phyloP scores from a whole-genome alignment of 2,888 invertebrate genomes.

The Microctonus brassicae region DNA sequence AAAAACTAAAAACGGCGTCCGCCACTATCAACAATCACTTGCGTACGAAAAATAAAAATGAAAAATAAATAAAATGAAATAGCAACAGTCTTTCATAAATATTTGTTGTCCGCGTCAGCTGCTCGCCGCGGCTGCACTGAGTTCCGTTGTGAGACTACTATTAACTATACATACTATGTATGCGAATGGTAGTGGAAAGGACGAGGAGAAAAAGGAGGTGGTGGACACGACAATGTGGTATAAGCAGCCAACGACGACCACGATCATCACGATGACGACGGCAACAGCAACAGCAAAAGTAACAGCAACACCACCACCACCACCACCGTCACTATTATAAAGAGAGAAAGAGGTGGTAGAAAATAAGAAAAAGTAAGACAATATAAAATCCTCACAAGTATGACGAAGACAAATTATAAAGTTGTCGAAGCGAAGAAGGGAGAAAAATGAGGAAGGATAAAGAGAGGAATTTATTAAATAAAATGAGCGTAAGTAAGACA shows the following conservation, averaged over 20 bases:
- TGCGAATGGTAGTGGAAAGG: constrained; percentile 43
- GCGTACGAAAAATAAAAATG: neutral
- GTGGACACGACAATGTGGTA: no score
- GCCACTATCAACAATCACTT: constrained; percentile 43
- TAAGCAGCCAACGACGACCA: constrained; percentile 38
- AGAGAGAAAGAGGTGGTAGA: constrained; percentile 33
- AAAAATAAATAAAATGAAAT: neutral
- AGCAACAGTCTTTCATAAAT: neutral
- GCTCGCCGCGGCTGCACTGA: constrained; percentile 66
- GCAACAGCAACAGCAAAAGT: constrained; percentile 5
- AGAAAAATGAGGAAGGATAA: constrained; percentile 35
- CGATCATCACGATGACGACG: neutral
- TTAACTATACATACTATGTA: constrained; percentile 34
- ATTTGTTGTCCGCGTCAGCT: constrained; percentile 60
- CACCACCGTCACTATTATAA: constrained; percentile 36
- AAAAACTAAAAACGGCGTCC: constrained; percentile 39
- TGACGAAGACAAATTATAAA: constrained; percentile 14
- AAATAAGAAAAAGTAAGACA: constrained; percentile 30
- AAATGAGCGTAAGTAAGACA: constrained; percentile 31
- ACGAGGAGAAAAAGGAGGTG: constrained; percentile 41
- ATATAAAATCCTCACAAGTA: constrained; percentile 20
- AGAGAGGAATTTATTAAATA: constrained; percentile 18
- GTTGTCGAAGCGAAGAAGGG: constrained; percentile 20
- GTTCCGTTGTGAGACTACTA: constrained; percentile 55
- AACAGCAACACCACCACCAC: neutral